Base-by-base conservation (phyloP, 1,140 invertebrate genomes). In the Paracyclopina nana region DNA sequence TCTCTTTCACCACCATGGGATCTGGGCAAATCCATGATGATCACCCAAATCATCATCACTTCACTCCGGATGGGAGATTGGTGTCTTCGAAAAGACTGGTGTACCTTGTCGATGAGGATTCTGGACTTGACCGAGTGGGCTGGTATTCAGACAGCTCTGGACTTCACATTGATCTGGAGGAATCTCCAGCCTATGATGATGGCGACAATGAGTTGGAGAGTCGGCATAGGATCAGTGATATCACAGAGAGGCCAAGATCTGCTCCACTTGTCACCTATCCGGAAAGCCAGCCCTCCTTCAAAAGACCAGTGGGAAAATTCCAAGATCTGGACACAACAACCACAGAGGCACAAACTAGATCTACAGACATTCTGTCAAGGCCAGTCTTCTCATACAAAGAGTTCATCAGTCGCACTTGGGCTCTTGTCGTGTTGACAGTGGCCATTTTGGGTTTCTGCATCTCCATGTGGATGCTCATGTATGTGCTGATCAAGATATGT, bases 1-100 rank as follows among this genome's bases (percentile, higher is more conserved):
- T 54, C 1, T 49, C 46, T 28, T 55, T 56, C 41, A 49, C 51
- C 6, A 55, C 41, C n/a, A 59, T 34, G 60, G 61, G 28, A 28
- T 61, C 6, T 55, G 58, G 59, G 11, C 56, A 57, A 6, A 26
- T 56, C 34, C 14, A 9, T 22, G 14, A 31, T 14, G 14, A 38
- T 18, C 12, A 54, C 26, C 3, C 27, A n/a, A n/a, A n/a, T n/a
- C n/a, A 40, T 12, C 50, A 52, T 26, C 31, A 52, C 28, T 56
- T 56, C 34, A 51, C 55, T 14, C 34, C 43, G 2, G 14, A 52
- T 46, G 55, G 55, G 1, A 14, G 34, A 11, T 31, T 56, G n/a
- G 44, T 56, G 1, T 25, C 40, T 9, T 50, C 42, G 16, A 42
- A 43, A 18, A 34, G 43, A 27, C 31, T 52, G 26, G n/a, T 52